These are phyloP conservation scores for Acanthopleura granulata DNA, from an alignment of 2,888 invertebrate genomes.

Conservation along the genomic window DNA sequence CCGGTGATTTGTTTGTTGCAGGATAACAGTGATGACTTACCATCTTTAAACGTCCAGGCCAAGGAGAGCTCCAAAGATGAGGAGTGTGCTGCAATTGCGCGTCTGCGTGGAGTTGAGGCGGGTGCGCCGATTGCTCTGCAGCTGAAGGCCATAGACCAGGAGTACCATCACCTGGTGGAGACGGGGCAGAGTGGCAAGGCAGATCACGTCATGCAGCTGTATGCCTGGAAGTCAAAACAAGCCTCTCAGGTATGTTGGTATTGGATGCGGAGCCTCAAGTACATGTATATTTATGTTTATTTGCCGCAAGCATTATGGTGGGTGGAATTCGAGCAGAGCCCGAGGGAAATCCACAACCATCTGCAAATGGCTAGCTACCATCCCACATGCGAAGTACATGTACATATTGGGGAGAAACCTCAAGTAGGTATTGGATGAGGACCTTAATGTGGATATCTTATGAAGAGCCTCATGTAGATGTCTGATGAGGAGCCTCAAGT, in stretches of 20 bases:
- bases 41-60: slow-evolving; percentile 58
- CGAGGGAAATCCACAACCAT: too few relatives aligned
- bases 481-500: too few relatives aligned
- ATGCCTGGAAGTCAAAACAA: slow-evolving; percentile 67
- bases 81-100: slow-evolving; percentile 67
- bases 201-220: slow-evolving; percentile 66
- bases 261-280: too few relatives aligned
- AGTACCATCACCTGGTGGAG: slow-evolving; percentile 63
- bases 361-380: too few relatives aligned
- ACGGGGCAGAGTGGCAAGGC: slow-evolving; percentile 62
- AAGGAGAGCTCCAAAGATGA: slow-evolving; percentile 67
- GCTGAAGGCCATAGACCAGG: slow-evolving; percentile 67
- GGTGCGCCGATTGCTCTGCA: slow-evolving; percentile 61
- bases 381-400: too few relatives aligned
- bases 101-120: slow-evolving; percentile 58
- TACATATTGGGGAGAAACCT: too few relatives aligned
- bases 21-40: slow-evolving; percentile 45
- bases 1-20: not conserved
- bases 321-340: too few relatives aligned
- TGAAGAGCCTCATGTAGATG: too few relatives aligned
- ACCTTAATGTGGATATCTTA: too few relatives aligned
- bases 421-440: too few relatives aligned
- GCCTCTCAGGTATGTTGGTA: slow-evolving; percentile 37
- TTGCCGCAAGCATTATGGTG: too few relatives aligned
- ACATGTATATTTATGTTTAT: too few relatives aligned